phyloP scores from a whole-genome alignment of 2,888 invertebrate genomes.

The Heliothis peltigera region DNA sequence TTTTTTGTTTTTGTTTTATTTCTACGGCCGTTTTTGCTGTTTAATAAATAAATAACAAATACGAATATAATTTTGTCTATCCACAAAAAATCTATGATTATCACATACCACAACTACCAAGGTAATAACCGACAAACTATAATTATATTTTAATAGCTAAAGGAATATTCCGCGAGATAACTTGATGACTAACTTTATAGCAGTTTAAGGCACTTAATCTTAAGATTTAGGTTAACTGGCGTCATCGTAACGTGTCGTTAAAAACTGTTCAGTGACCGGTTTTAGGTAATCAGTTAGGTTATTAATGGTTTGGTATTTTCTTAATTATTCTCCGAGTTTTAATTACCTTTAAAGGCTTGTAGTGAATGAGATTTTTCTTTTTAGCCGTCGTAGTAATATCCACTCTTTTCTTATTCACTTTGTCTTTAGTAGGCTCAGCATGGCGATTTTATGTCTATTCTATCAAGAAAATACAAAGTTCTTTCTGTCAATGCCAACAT shows the following conservation, averaged over 20 bases:
- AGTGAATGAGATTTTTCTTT: too few relatives aligned
- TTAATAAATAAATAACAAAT: too few relatives aligned
- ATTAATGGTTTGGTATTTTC: constrained; percentile 28
- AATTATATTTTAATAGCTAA: constrained; percentile 41
- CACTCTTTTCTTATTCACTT: too few relatives aligned
- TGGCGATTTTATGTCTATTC: too few relatives aligned
- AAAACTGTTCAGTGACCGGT: constrained; percentile 11
- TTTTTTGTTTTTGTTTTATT: too few relatives aligned
- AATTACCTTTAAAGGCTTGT: not conserved
- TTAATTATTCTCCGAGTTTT: constrained; percentile 4
- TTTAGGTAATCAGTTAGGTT: constrained; percentile 18
- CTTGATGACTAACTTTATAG: constrained; percentile 36
- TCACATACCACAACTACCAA: constrained; percentile 2
- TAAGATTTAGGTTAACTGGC: constrained; percentile 45
- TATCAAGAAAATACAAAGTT: too few relatives aligned
- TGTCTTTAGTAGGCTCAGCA: too few relatives aligned
- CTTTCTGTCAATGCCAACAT: too few relatives aligned
- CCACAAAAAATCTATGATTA: constrained; percentile 7
- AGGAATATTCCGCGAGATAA: constrained; percentile 51
- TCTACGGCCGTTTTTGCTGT: too few relatives aligned
- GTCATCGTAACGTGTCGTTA: constrained; percentile 41
- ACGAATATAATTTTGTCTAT: too few relatives aligned
- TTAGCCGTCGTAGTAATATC: too few relatives aligned
- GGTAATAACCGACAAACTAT: constrained; percentile 7
- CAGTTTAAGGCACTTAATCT: constrained; percentile 39